Percentiles rank a stretch among this genome's conserved stretches.
phyloP scores from a whole-genome alignment of 2,888 invertebrate species.

The Hipparchia sbordonii region DNA sequence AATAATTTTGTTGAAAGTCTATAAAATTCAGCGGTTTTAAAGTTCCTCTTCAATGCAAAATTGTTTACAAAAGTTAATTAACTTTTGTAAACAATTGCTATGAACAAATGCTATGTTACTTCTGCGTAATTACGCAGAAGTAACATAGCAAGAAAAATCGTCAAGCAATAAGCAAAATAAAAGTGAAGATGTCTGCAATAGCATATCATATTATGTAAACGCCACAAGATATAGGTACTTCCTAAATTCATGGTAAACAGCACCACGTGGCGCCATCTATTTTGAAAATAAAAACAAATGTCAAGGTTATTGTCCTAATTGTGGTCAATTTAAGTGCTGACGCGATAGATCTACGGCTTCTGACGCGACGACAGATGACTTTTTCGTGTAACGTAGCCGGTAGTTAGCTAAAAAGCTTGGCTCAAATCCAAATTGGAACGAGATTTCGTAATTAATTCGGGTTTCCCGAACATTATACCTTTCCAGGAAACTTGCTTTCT shows the following conservation, averaged over 20 bases:
- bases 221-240: too few species aligned
- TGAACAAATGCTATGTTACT: too few species aligned
- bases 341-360: not conserved
- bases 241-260: not conserved
- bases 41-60: too few species aligned
- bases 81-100: too few species aligned
- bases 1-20: too few species aligned
- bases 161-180: not conserved
- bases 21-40: too few species aligned
- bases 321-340: not conserved
- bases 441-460: slow-evolving; percentile 16
- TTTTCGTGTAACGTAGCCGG: slow-evolving; percentile 6
- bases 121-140: too few species aligned
- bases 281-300: not conserved
- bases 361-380: slow-evolving; percentile 1
- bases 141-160: not conserved
- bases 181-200: too few species aligned
- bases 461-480: slow-evolving; percentile 22
- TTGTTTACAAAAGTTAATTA: not conserved
- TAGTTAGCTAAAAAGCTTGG: slow-evolving; percentile 16
- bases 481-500: too few species aligned
- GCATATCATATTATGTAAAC: too few species aligned
- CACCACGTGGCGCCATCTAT: slow-evolving; percentile 12
- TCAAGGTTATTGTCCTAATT: slow-evolving; percentile 4
- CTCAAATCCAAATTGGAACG: slow-evolving; percentile 22